Percentiles rank a stretch among this genome's conserved stretches.
These are phyloP conservation scores for Ridgeia piscesae DNA, from an alignment of 1,140 invertebrate species.

Conservation along the genomic window DNA sequence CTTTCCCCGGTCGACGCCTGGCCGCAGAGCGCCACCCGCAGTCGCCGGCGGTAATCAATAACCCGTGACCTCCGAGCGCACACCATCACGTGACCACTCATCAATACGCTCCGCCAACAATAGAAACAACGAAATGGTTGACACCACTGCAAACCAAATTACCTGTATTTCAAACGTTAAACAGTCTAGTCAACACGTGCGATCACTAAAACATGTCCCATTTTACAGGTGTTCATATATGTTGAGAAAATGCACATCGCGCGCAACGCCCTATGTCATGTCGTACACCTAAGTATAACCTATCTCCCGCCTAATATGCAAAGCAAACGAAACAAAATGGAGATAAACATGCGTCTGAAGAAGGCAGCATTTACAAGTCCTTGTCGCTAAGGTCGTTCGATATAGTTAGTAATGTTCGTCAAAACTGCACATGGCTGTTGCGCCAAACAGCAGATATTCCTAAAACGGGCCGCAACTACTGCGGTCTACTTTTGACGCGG, in stretches of 20 bases:
- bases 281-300: background rate
- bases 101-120: background rate
- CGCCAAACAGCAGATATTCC: background rate
- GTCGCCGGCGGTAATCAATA: background rate
- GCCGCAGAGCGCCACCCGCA: background rate
- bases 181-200: background rate
- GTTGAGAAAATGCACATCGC: background rate
- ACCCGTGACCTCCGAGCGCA: background rate
- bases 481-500: background rate
- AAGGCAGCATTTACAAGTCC: background rate
- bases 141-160: background rate
- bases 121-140: background rate
- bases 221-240: background rate
- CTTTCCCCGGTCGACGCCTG: background rate
- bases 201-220: background rate
- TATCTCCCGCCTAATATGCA: background rate
- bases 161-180: background rate
- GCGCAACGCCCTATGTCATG: background rate
- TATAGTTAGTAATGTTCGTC: background rate
- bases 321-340: background rate
- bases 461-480: background rate
- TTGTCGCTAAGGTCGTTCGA: background rate
- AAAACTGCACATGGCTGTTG: background rate
- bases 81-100: background rate
- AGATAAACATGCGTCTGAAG: background rate